Evolutionary conservation across 2,113 vertebrate genomes (phyloP), one percentile per base, ranked within the genome.

Genomic region (Diphyllodes magnificus): DNA sequence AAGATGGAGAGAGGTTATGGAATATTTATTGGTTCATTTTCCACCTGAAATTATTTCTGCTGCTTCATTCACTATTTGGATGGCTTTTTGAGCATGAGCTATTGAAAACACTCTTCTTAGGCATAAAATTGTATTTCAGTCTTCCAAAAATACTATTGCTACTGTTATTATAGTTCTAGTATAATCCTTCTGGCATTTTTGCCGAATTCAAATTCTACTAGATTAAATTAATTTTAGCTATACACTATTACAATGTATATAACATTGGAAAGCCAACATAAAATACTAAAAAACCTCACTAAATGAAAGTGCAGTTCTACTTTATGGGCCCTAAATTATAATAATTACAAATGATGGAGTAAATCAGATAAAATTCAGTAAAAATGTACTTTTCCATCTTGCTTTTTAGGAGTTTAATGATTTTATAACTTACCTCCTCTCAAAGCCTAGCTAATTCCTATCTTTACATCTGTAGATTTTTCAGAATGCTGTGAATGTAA

Each of bases 21-120:
- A 90, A 82, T 94, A 86, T 90, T 90, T 92, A 93, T 77, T 80
- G 16, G 10, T 77, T 92, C 70, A 88, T 96, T 93, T 95, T 80
- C 61, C 20, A 63, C 25, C 45, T 86, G 45, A 92, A 92, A 88
- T 90, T 30, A 78, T 88, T 95, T 95, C 49, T 92, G 23, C 31
- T 85, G 13, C 49, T 35, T 68, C 68, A 65, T 37, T 8, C 15
- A 16, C 61, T 65, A 7, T 63, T 33, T 86, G 40, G 4, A 11
- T 90, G 22, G 17, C 30, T 80, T 93, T 91, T 88, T 73, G 71
- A 92, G 45, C 63, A 63, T 59, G 30, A 87, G 11, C 14, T 89
- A 42, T 28, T 76, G 33, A 30, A 80, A 92, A n/a, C 16, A 77
- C 16, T 69, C 18, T 24, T 90, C 44, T 69, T 57, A 63, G 23